Evolutionary conservation across 2,797 vertebrate genomes (phyloP), one percentile per base, ranked within the genome.

Genomic region (Gephyroberyx darwinii): DNA sequence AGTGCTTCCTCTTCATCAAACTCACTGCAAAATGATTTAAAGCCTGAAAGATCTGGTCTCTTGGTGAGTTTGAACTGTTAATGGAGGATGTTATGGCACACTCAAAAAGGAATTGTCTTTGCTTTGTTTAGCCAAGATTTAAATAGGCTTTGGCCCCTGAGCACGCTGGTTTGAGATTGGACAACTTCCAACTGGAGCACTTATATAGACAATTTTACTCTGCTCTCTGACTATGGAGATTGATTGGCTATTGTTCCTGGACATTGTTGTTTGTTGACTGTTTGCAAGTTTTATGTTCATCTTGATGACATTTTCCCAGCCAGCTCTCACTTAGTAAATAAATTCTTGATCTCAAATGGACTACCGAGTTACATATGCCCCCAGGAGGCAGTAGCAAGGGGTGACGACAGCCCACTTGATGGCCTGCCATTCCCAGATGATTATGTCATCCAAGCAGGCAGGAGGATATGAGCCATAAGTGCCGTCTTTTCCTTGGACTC

Each of bases 41-140:
- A 71, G 78, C 41, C 26, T 43, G 12, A 43, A 14, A 14, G 41
- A 43, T 13, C 45, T 59, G 53, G 20, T 14, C 47, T 50, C 54
- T 65, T 64, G 74, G 51, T 77, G 58, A 59, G 48, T 61, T 71
- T 19, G 60, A 74, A 52, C 55, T 70, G 56, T 60, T 66, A 72
- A 76, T 69, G 70, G 75, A 78, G 65, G 55, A 60, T 76, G 41
- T 50, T 60, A 54, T 57, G 56, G 54, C 64, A 63, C 45, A 57
- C 62, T 71, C 51, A 37, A 20, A 33, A 31, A 63, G 52, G 37
- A 68, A 62, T 72, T 65, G 71, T 51, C 47, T 61, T 71, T 64
- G 17, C 65, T 77, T 74, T 64, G 69, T 78, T 78, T 74, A 69
- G 52, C 65, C 64, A 74, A 60, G 68, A 69, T 67, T 78, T 64